Conservation (phyloP, 2,888 invertebrate species). For the Pachliopta kotzebuea region DNA sequence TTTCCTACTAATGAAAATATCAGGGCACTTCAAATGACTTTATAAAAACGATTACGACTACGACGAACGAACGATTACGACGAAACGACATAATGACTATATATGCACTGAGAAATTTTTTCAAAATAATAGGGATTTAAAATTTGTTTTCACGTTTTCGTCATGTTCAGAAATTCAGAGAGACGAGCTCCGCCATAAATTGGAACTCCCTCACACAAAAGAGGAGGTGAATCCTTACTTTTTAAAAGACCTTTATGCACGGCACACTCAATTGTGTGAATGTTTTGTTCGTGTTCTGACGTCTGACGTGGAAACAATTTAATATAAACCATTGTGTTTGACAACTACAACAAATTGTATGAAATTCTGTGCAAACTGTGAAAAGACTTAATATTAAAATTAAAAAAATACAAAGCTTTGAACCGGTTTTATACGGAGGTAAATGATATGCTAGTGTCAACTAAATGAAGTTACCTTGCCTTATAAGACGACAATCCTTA, state of each 20-base stretch:
- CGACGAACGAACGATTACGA: too few species aligned
- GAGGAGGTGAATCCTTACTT: constrained; percentile 22
- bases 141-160: constrained; percentile 2
- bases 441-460: too few species aligned
- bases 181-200: constrained; percentile 11
- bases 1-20: too few species aligned
- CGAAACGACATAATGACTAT: too few species aligned
- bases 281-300: constrained; percentile 15
- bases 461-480: too few species aligned
- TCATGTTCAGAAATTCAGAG: constrained; percentile 9
- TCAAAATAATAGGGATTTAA: neutral
- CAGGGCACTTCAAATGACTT: too few species aligned
- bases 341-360: neutral
- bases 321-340: constrained; percentile 8
- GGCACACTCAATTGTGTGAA: constrained; percentile 8
- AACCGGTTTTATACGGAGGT: too few species aligned
- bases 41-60: too few species aligned
- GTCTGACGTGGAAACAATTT: constrained; percentile 6
- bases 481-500: too few species aligned
- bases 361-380: neutral
- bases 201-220: constrained; percentile 17
- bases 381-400: neutral
- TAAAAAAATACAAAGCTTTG: neutral
- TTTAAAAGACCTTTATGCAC: constrained; percentile 23
- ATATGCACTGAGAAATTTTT: neutral